Percentiles rank a stretch among this genome's conserved stretches.
phyloP scores from a whole-genome alignment of 2,113 vertebrate species.

The Neolamprologus tretocephalus region DNA sequence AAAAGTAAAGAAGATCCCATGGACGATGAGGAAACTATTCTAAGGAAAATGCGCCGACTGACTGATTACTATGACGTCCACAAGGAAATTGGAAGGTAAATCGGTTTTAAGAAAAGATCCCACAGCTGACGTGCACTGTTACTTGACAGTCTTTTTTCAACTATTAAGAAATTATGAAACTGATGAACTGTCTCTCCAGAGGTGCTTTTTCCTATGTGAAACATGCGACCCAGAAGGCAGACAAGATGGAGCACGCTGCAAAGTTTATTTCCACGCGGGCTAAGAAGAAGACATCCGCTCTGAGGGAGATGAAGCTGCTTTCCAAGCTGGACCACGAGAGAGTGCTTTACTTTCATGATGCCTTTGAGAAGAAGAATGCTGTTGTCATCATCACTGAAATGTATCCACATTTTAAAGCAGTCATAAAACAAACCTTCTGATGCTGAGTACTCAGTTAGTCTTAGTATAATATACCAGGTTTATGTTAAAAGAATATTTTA shows the following conservation, averaged over 20 bases:
- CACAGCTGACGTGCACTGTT: neutral
- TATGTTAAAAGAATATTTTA: neutral
- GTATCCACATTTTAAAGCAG: constrained; percentile 73
- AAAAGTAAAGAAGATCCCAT: constrained; percentile 65
- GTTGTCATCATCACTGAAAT: constrained; percentile 89
- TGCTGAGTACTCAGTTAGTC: neutral
- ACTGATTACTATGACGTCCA: constrained; percentile 89
- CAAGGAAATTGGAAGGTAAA: constrained; percentile 90
- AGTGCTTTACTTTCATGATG: constrained; percentile 88
- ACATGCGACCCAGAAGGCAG: constrained; percentile 82
- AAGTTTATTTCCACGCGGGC: constrained; percentile 94
- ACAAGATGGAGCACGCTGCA: constrained; percentile 82
- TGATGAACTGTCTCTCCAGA: constrained; percentile 54
- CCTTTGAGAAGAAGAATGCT: constrained; percentile 90
- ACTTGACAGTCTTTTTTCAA: neutral
- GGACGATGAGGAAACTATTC: constrained; percentile 78
- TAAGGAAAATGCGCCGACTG: constrained; percentile 80
- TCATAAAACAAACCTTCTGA: neutral
- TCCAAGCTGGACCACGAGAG: constrained; percentile 87
- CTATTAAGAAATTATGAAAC: neutral
- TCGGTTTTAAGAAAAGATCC: neutral
- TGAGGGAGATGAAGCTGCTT: constrained; percentile 83
- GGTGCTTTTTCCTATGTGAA: constrained; percentile 97
- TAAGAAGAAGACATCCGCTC: constrained; percentile 80
- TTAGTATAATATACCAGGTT: neutral